These are phyloP conservation scores for Trichogramma evanescens DNA, from an alignment of 2,888 invertebrate genomes.

Conservation along the genomic window DNA sequence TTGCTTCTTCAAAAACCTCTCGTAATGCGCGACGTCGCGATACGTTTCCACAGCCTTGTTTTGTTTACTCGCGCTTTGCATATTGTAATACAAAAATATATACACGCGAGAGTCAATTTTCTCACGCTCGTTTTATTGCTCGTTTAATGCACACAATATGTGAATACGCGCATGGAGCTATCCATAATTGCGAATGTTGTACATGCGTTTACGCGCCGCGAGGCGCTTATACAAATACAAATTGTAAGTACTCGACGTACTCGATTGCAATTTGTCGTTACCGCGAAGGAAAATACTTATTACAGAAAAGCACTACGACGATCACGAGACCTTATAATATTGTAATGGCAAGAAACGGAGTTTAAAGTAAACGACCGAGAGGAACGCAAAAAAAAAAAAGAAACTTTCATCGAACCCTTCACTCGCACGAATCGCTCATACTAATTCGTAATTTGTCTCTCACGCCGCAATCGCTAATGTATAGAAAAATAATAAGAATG, in stretches of 20 bases:
- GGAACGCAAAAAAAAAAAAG: background rate
- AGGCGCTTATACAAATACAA: too few species aligned
- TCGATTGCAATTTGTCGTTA: too few species aligned
- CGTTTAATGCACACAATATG: background rate
- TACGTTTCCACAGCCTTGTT: background rate
- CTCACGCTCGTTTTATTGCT: background rate
- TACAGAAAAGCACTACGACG: background rate
- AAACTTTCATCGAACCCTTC: background rate
- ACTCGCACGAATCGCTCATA: too few species aligned
- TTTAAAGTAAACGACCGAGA: background rate
- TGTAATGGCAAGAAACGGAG: background rate
- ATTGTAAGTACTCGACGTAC: too few species aligned
- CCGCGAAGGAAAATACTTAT: too few species aligned
- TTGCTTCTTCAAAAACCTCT: background rate
- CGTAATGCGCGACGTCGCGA: background rate
- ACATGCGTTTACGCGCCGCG: too few species aligned
- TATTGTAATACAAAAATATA: background rate
- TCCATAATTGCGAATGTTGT: too few species aligned
- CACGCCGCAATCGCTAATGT: too few species aligned
- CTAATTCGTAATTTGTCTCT: too few species aligned
- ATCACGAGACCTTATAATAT: background rate
- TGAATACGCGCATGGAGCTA: background rate
- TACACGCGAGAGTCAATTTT: background rate
- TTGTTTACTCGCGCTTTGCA: background rate
- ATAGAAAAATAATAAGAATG: too few species aligned